Base-by-base conservation (phyloP, 2,797 vertebrate species). In the Esox masquinongy region DNA sequence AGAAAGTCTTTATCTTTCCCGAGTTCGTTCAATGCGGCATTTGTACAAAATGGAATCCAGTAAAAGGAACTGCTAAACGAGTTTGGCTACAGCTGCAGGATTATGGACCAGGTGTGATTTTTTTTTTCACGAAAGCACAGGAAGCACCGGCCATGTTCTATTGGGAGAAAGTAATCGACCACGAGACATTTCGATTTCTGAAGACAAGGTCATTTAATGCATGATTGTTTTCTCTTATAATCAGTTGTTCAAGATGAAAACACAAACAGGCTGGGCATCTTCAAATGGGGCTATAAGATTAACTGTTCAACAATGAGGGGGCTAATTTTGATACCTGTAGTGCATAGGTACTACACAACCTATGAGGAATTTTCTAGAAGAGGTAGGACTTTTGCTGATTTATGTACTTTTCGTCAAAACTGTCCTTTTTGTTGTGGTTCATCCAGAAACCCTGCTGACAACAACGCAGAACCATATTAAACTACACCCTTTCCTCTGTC, bases 241-340 rank as follows among this genome's bases (percentile, higher is more conserved):
- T 68, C 67, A 14, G 68, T 39, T 71, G 76, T 56, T 53, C 43
- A 43, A 72, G 51, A 26, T 9, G n/a, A 69, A 77, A 7, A 2
- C 43, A 56, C 24, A 50, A 5, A n/a, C 68, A 53, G 7, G 51
- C 49, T 22, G 4, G 47, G 36, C 36, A 5, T 68, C 49, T 51
- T 12, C 22, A 61, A 70, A 26, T 50, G 43, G 36, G 64, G n/a
- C 29, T 29, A 43, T 4, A 26, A 19, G 4, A 26, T 29, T 26
- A 29, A 26, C 5, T 29, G 16, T 8, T 31, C 17, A 73, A 2
- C 14, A 69, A 78, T 56, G 19, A 67, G 26, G 59, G 76, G 77
- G 80, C 70, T 84, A 50, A 66, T 78, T 84, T 85, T 82, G 72
- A 71, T 83, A 83, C 75, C n/a, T 39, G 26, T 49, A 73, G 68